Percentiles rank a stretch among this genome's conserved stretches.
phyloP scores from a whole-genome alignment of 2,888 invertebrate species.

The Diadromus collaris region DNA sequence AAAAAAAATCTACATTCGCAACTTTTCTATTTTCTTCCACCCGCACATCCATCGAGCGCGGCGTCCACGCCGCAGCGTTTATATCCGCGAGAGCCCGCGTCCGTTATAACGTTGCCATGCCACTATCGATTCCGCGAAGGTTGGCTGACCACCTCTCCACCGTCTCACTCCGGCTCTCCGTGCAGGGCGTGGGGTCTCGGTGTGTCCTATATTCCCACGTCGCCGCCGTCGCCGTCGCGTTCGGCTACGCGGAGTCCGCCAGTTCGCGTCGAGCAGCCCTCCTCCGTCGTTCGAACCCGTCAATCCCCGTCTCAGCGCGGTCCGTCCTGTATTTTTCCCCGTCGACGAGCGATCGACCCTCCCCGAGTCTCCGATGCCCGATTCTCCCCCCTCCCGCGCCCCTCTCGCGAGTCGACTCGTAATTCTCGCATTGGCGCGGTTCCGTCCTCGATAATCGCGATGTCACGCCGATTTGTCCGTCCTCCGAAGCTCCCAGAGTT shows the following conservation, averaged over 20 bases:
- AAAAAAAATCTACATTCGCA: neutral
- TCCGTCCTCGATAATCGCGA: conserved; percentile 1
- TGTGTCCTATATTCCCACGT: conserved; percentile 4
- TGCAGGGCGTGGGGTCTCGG: conserved; percentile 13
- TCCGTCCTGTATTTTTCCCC: neutral
- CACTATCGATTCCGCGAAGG: conserved; percentile 70
- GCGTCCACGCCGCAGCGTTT: neutral
- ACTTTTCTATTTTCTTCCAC: neutral
- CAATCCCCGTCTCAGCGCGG: neutral
- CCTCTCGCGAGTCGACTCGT: neutral
- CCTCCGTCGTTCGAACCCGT: neutral
- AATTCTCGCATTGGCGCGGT: conserved; percentile 51
- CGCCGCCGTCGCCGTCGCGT: conserved; percentile 29
- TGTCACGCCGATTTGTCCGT: conserved; percentile 26
- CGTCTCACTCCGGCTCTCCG: conserved; percentile 2
- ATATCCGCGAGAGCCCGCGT: conserved; percentile 24
- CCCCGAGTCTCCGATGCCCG: neutral
- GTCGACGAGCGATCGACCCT: neutral
- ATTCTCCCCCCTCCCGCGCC: neutral
- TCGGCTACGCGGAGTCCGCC: conserved; percentile 14
- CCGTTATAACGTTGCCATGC: conserved; percentile 70
- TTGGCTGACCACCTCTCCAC: conserved; percentile 3
- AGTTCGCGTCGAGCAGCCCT: conserved; percentile 30
- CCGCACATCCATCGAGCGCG: neutral
- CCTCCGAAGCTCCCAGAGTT: conserved; percentile 13